phyloP scores from a whole-genome alignment of 2,113 vertebrate genomes.

The Cromileptes altivelis region DNA sequence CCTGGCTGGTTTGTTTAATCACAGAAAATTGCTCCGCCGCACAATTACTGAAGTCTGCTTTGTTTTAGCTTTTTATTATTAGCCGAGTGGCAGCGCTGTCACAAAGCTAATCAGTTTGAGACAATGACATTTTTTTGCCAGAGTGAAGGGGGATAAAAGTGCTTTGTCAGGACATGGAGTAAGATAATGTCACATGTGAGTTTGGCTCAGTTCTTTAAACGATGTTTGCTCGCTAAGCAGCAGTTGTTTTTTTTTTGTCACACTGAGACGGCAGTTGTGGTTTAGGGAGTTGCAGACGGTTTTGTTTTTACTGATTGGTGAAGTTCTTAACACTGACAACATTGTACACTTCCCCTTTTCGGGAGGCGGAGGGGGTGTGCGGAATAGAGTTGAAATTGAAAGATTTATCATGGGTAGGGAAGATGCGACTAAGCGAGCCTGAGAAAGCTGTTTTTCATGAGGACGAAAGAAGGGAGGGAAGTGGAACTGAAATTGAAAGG shows the following conservation, averaged over 20 bases:
- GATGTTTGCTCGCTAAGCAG: neutral
- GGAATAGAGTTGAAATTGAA: slow-evolving; percentile 14
- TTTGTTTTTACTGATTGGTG: neutral
- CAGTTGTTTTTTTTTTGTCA: neutral
- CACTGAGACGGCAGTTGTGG: neutral
- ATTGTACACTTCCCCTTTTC: slow-evolving; percentile 33
- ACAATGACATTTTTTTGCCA: slow-evolving; percentile 15
- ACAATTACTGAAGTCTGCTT: slow-evolving; percentile 37
- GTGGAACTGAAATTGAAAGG: slow-evolving; percentile 47
- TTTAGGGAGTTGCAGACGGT: neutral
- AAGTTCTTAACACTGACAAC: neutral
- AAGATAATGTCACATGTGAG: neutral
- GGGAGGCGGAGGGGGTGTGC: neutral
- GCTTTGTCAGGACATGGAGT: neutral
- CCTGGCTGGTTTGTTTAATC: slow-evolving; percentile 63
- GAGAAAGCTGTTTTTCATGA: slow-evolving; percentile 14
- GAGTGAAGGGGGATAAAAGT: neutral
- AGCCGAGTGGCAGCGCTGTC: slow-evolving; percentile 25
- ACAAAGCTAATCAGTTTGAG: slow-evolving; percentile 50
- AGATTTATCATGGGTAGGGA: neutral
- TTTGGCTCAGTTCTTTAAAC: neutral
- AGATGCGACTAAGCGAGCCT: neutral
- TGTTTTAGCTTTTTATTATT: slow-evolving; percentile 52
- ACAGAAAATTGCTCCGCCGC: slow-evolving; percentile 25
- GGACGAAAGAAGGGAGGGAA: slow-evolving; percentile 9